Percentiles rank a stretch among this genome's conserved stretches.
These are phyloP conservation scores for Prionace glauca DNA, from an alignment of 2,797 vertebrate genomes.

Conservation along the genomic window DNA sequence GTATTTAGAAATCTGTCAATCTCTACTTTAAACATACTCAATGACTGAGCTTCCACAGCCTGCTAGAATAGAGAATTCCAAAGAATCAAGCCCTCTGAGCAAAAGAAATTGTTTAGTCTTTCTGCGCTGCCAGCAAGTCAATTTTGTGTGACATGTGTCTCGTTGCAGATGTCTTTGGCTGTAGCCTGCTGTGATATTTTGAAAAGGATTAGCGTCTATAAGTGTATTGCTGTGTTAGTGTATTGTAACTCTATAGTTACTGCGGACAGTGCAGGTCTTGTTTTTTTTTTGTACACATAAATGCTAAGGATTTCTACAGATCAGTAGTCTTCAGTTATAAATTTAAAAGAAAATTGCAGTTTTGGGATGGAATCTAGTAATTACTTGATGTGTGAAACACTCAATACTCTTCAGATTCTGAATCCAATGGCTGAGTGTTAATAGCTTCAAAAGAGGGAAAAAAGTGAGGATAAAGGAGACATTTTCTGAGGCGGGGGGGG, in stretches of 20 bases:
- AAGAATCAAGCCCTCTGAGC: too few relatives aligned
- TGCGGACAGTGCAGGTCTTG: not conserved
- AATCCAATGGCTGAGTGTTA: too few relatives aligned
- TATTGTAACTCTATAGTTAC: not conserved
- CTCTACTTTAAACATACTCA: too few relatives aligned
- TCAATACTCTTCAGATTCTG: too few relatives aligned
- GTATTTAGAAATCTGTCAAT: too few relatives aligned
- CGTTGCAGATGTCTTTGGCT: not conserved
- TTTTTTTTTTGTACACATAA: not conserved
- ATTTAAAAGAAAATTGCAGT: not conserved
- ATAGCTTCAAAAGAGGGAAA: too few relatives aligned
- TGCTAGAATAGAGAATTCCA: too few relatives aligned
- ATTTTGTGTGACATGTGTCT: not conserved
- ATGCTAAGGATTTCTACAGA: not conserved
- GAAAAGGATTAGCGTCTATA: not conserved
- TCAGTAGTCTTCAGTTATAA: not conserved
- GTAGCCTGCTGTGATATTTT: not conserved
- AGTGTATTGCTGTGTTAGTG: not conserved
- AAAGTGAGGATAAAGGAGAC: not conserved
- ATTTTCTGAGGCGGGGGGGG: too few relatives aligned
- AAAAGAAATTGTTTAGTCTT: not conserved
- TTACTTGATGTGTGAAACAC: not conserved
- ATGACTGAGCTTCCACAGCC: too few relatives aligned
- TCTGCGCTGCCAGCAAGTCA: not conserved
- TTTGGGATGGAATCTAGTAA: not conserved